A percentile compares a stretch with the other conserved stretches of the same genome.
Conservation (phyloP, 2,888 invertebrate genomes). For the Philopedon plagiatum region DNA sequence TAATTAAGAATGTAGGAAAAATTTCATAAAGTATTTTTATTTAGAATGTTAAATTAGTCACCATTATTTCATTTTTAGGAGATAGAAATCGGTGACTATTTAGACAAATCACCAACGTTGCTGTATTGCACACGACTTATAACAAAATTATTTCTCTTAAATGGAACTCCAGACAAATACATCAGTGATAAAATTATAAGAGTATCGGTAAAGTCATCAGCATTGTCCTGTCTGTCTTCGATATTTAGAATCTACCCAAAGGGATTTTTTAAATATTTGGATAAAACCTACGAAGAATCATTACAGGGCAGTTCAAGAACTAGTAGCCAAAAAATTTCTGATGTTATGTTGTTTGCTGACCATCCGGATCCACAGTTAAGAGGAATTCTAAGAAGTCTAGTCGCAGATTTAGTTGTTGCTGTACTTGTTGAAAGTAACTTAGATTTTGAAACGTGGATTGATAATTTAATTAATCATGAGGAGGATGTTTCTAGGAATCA, state of each 20-base stretch:
- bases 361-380: slow-evolving; percentile 88
- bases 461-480: slow-evolving; percentile 54
- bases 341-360: slow-evolving; percentile 78
- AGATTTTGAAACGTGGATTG: slow-evolving; percentile 72
- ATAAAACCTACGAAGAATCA: slow-evolving; percentile 70
- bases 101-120: slow-evolving; percentile 77
- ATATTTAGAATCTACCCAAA: slow-evolving; percentile 83
- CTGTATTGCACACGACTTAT: slow-evolving; percentile 82
- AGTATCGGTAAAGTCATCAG: slow-evolving; percentile 92
- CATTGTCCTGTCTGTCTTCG: slow-evolving; percentile 84
- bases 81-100: slow-evolving; percentile 77
- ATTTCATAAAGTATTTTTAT: too few species aligned
- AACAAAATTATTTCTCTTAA: slow-evolving; percentile 80
- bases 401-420: slow-evolving; percentile 78
- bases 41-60: background rate
- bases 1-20: too few species aligned
- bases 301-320: slow-evolving; percentile 48
- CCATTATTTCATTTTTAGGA: slow-evolving; percentile 66
- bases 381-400: slow-evolving; percentile 78
- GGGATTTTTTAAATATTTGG: slow-evolving; percentile 77
- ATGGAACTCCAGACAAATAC: slow-evolving; percentile 72
- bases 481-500: slow-evolving; percentile 33
- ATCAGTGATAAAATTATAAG: slow-evolving; percentile 84
- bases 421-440: slow-evolving; percentile 73
- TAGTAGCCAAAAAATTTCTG: slow-evolving; percentile 75